Base-by-base conservation (phyloP, 2,797 vertebrate genomes). In the Lerista edwardsae region DNA sequence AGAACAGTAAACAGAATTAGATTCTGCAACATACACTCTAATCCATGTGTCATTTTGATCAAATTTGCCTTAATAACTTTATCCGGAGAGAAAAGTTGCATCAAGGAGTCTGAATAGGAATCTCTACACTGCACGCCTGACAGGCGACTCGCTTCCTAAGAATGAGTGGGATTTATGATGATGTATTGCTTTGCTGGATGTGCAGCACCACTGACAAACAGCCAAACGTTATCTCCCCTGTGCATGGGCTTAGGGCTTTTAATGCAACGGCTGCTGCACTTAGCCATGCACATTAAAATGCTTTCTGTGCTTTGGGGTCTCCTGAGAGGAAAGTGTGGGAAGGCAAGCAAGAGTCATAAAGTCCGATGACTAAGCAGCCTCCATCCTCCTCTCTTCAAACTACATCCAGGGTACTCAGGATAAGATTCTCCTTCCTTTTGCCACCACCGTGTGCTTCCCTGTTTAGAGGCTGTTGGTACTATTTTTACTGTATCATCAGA, bases 1-100 rank as follows among this genome's bases (percentile, higher is more conserved):
- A 96, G 95, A 96, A 96, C 95, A 93, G 95, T 96, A 96, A 96
- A 96, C 96, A 96, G 95, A 95, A 96, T 96, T 96, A 96, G 91
- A 95, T 94, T 94, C 93, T 94, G 93, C 91, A 94, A 93, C 88
- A 80, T 92, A 93, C 90, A 92, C 94, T 92, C 89, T 94, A 96
- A 96, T 96, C 94, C 95, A 93, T 94, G 94, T 95, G 95, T 95
- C 94, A 95, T 93, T 95, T 94, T 94, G 94, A 96, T 96, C 94
- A 94, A 95, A 96, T 96, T 96, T 95, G 93, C 93, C 93, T 95
- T 96, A 95, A 96, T 96, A 96, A 96, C 93, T 95, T 94, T 91
- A 94, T 95, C 92, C 88, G 67, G 87, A 93, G 90, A 91, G 83
- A 91, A 93, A 93, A 87, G 89, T 91, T 92, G 90, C 87, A 91